Conservation (phyloP, 2,113 vertebrate species). For the Tragelaphus strepsiceros region DNA sequence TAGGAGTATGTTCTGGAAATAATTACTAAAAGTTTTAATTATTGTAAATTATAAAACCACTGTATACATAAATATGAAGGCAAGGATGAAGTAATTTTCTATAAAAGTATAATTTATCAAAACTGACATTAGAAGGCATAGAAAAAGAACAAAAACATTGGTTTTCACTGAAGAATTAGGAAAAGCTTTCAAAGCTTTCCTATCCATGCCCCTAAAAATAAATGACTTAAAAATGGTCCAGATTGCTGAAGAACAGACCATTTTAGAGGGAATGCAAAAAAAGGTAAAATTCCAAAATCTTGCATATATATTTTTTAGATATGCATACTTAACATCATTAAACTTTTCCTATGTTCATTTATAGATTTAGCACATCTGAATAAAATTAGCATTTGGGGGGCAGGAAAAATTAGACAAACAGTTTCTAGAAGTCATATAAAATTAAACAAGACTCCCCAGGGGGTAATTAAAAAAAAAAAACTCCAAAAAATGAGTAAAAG, state of each 20-base stretch:
- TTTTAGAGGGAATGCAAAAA: not conserved
- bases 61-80: not conserved
- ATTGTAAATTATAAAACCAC: not conserved
- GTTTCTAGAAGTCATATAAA: not conserved
- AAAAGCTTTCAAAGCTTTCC: not conserved
- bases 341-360: not conserved
- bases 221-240: not conserved
- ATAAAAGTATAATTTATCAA: not conserved
- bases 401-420: not conserved
- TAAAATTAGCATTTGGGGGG: not conserved
- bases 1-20: not conserved
- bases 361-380: not conserved
- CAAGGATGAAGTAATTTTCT: not conserved
- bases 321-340: not conserved
- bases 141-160: not conserved
- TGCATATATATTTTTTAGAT: not conserved
- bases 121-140: not conserved
- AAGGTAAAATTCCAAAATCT: not conserved
- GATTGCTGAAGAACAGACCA: not conserved
- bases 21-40: not conserved
- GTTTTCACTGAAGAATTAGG: not conserved
- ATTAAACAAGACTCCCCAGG: not conserved
- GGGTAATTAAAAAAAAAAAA: not conserved
- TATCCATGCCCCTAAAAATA: not conserved
- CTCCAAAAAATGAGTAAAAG: not conserved